Base-by-base conservation (phyloP, 2,113 vertebrate genomes). In the Coreoperca whiteheadi region DNA sequence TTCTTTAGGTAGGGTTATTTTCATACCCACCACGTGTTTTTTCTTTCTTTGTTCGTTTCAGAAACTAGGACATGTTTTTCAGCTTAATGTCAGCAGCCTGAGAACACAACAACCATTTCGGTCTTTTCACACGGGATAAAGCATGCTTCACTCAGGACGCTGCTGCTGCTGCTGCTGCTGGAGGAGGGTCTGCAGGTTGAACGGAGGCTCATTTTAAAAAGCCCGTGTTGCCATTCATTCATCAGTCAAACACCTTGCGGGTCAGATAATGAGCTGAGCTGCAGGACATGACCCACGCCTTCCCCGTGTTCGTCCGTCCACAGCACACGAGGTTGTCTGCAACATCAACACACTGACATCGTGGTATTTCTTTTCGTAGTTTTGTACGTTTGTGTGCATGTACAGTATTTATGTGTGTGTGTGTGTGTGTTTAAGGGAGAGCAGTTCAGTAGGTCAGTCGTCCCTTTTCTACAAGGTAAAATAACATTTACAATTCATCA, bases 221-320 rank as follows among this genome's bases (percentile, higher is more conserved):
- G 1, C 30, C 28, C 56, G 21, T 69, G 6, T 37, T 11, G 4
- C 18, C 56, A n/a, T 77, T 80, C 56, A 77, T 77, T 57, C 50
- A n/a, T 69, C 61, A 32, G 5, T 4, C n/a, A 10, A n/a, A 25
- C 48, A 53, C 69, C 56, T 61, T 21, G 20, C 59, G 1, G 3
- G 53, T 48, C 50, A n/a, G 18, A 77, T 74, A 84, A 86, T 71
- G 63, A 81, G 73, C 67, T 0, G 71, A 68, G 60, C 61, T 32
- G 23, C 69, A 39, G 67, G 73, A 71, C 79, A 18, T 2, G 53
- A 68, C 61, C 70, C 21, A 21, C 9, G 0, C 4, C 46, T 73
- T 16, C 21, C 37, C 30, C 18, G 0, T 16, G 41, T 8, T 48
- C 20, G 2, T 59, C 32, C 5, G 34, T 67, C 60, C 28, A 65